A percentile compares a stretch with the other conserved stretches of the same genome.
phyloP scores from a whole-genome alignment of 2,888 invertebrate genomes.

The Resseliella maxima region DNA sequence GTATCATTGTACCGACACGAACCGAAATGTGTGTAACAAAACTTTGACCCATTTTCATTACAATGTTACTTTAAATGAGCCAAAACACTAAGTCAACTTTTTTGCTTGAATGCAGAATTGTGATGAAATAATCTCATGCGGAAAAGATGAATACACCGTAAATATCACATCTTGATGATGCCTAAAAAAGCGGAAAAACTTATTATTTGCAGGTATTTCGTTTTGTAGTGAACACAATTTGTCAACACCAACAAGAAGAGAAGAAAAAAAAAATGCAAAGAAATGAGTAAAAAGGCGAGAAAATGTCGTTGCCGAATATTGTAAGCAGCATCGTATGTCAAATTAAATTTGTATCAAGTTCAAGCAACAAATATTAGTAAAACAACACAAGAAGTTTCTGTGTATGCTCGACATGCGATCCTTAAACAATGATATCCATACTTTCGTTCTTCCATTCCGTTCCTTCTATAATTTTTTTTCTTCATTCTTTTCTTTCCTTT shows the following conservation, averaged over 20 bases:
- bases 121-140: background rate
- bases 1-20: too few species aligned
- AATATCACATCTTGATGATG: background rate
- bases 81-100: background rate
- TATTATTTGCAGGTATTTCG: slow-evolving; percentile 1
- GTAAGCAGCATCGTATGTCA: slow-evolving; percentile 29
- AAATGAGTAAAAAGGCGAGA: background rate
- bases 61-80: background rate
- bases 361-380: slow-evolving; percentile 4
- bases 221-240: background rate
- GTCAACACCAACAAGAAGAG: background rate
- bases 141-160: background rate
- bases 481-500: too few species aligned
- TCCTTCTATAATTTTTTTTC: too few species aligned
- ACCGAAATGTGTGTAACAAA: too few species aligned
- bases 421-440: background rate
- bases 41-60: background rate
- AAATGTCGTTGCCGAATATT: slow-evolving; percentile 4
- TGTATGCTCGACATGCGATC: background rate
- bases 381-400: background rate
- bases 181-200: background rate
- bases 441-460: background rate
- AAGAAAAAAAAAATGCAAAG: background rate
- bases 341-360: slow-evolving; percentile 49
- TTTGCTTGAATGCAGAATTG: background rate